Percentiles rank a stretch among this genome's conserved stretches.
Conservation (phyloP, 2,113 vertebrate genomes). For the Calidris pygmaea region DNA sequence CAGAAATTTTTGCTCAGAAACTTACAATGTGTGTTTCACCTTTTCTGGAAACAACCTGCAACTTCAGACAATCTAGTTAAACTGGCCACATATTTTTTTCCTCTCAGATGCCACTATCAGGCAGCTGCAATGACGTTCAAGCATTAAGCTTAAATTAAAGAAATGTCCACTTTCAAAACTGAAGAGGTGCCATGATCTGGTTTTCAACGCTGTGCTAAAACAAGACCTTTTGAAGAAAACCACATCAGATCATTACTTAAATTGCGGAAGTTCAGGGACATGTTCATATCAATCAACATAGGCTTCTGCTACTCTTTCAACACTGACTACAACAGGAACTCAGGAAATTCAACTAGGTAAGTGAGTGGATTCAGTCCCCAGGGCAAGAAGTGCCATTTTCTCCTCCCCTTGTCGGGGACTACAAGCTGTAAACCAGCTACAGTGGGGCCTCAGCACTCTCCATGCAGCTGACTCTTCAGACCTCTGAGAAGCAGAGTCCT, state of each 20-base stretch:
- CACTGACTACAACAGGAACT: background rate
- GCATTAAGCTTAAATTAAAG: background rate
- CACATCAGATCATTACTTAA: background rate
- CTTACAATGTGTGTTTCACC: background rate
- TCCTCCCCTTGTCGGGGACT: background rate
- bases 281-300: background rate
- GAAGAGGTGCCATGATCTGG: background rate
- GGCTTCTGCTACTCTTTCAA: background rate
- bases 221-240: background rate
- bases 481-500: background rate
- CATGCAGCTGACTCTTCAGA: background rate
- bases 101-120: background rate
- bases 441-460: background rate
- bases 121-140: background rate
- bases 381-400: accelerated
- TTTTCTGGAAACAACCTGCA: background rate
- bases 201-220: background rate
- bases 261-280: background rate
- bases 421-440: background rate
- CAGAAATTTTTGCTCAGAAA: background rate
- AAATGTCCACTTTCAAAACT: background rate
- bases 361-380: background rate
- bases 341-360: background rate
- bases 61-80: background rate
- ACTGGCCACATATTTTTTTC: background rate